Evolutionary conservation across 2,797 vertebrate genomes (phyloP).

Genomic region (Thalassophryne amazonica): DNA sequence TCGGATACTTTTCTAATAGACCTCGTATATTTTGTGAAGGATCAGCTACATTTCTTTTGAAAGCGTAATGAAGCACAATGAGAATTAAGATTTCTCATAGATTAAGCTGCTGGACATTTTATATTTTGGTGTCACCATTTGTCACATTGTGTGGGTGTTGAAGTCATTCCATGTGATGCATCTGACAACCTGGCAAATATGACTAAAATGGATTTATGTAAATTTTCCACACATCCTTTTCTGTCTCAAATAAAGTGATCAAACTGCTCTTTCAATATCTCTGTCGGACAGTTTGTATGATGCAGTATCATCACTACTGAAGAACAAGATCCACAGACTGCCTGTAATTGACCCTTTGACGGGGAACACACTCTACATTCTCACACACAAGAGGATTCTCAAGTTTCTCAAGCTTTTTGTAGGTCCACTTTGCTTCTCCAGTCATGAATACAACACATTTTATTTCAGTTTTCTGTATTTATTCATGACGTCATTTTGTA

Average conservation of each 20-base stretch:
- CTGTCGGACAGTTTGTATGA: constrained; percentile 86
- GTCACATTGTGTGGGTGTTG: too few species aligned
- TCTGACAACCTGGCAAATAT: not conserved
- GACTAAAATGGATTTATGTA: not conserved
- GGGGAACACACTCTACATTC: constrained; percentile 95
- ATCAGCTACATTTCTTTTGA: too few species aligned
- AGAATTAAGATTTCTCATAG: too few species aligned
- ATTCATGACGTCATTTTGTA: not conserved
- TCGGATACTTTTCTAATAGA: too few species aligned
- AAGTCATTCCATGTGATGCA: too few species aligned
- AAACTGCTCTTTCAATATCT: not conserved
- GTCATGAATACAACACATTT: not conserved
- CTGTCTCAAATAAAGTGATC: not conserved
- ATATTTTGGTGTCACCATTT: too few species aligned
- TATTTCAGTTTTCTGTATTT: not conserved
- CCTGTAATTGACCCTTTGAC: constrained; percentile 95
- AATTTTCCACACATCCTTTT: not conserved
- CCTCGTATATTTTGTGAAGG: too few species aligned
- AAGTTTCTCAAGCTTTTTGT: constrained; percentile 99
- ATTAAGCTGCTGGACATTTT: too few species aligned
- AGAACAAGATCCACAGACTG: constrained; percentile 95
- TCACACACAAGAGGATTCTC: constrained; percentile 98
- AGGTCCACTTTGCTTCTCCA: constrained; percentile 57
- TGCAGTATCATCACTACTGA: constrained; percentile 92
- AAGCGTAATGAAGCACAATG: too few species aligned